A percentile compares a stretch with the other conserved stretches of the same genome.
Conservation (phyloP, 2,888 invertebrate species). For the Chirona hameri region DNA sequence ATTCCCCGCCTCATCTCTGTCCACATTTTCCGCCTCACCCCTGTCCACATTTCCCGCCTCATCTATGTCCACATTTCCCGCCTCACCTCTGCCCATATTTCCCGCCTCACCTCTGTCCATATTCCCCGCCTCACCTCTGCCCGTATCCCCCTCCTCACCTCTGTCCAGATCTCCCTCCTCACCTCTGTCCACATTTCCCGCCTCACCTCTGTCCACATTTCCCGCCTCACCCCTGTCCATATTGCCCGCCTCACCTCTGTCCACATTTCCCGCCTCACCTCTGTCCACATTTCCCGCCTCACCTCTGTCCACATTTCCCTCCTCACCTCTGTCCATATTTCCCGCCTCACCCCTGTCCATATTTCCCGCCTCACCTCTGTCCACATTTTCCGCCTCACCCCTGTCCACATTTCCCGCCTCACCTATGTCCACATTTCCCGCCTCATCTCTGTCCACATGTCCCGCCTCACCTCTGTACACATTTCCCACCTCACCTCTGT, state of each 20-base stretch:
- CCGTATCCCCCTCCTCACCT: too few species aligned
- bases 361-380: too few species aligned
- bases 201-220: too few species aligned
- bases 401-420: constrained; percentile 38
- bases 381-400: too few species aligned
- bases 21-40: background rate
- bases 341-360: background rate
- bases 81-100: too few species aligned
- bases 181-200: too few species aligned
- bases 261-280: background rate
- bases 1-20: background rate
- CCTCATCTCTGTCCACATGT: constrained; percentile 37
- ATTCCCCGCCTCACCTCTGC: too few species aligned
- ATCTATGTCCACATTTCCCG: too few species aligned
- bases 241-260: too few species aligned
- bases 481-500: constrained; percentile 38
- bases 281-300: background rate
- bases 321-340: background rate
- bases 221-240: too few species aligned
- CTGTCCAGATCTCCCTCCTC: too few species aligned
- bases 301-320: background rate
- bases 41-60: background rate
- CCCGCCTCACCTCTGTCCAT: too few species aligned
- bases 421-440: constrained; percentile 25
- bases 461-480: constrained; percentile 38